Conservation (phyloP, 2,797 vertebrate genomes). For the Eospalax fontanierii region DNA sequence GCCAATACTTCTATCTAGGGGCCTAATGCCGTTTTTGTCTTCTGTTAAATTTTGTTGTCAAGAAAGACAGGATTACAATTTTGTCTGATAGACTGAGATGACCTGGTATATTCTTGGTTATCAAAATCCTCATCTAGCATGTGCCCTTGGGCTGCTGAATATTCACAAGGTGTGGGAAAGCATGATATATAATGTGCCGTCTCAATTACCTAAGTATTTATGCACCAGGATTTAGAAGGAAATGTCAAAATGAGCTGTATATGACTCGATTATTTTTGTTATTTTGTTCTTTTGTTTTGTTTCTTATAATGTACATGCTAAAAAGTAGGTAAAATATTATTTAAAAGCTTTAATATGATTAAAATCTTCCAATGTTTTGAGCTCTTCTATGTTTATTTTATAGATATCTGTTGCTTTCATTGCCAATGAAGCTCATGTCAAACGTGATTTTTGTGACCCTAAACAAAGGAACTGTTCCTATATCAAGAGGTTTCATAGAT, state of each 20-base stretch:
- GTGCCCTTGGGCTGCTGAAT: constrained; percentile 66
- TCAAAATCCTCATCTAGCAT: constrained; percentile 64
- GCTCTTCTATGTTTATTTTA: neutral
- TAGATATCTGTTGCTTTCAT: neutral
- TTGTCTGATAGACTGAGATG: constrained; percentile 48
- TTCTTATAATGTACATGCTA: constrained; percentile 43
- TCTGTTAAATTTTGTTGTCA: constrained; percentile 58
- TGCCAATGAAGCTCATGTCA: neutral
- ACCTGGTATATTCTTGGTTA: constrained; percentile 63
- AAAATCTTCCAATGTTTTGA: neutral
- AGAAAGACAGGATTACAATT: constrained; percentile 52
- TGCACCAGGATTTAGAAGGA: neutral
- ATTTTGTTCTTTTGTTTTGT: constrained; percentile 63
- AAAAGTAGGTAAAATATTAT: constrained; percentile 38
- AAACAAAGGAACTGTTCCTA: neutral
- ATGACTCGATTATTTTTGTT: constrained; percentile 47
- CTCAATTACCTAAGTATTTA: constrained; percentile 24
- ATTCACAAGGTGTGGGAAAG: constrained; percentile 65
- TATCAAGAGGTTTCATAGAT: neutral
- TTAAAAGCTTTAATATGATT: neutral
- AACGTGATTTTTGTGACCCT: neutral
- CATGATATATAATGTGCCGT: constrained; percentile 10
- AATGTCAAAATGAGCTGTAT: constrained; percentile 23
- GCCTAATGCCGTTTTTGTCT: constrained; percentile 49
- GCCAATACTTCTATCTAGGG: neutral